phyloP scores from a whole-genome alignment of 1,140 invertebrate species.

The Oncopodura yosiiana region DNA sequence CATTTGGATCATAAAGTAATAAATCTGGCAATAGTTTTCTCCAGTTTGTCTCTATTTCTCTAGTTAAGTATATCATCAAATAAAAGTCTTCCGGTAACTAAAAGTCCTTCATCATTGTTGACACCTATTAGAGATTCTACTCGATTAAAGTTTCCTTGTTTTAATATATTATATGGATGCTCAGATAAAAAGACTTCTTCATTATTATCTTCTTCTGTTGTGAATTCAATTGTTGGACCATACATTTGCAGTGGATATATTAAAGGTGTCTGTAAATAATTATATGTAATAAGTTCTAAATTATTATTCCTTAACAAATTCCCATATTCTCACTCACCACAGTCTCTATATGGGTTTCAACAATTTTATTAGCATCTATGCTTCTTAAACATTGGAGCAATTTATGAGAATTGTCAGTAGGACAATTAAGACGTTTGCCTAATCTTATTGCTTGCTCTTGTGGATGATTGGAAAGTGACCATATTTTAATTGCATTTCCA shows the following conservation, averaged over 20 bases:
- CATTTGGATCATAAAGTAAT: constrained; percentile 6
- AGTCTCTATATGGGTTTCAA: constrained; percentile 9
- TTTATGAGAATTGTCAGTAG: constrained; percentile 50
- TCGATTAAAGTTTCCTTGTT: constrained; percentile 8
- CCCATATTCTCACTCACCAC: background rate
- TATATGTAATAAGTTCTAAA: background rate
- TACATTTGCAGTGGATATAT: constrained; percentile 8
- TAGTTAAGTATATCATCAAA: no score
- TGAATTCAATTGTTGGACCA: constrained; percentile 13
- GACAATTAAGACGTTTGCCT: constrained; percentile 44
- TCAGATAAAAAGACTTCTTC: constrained; percentile 13
- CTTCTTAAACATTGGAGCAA: constrained; percentile 37
- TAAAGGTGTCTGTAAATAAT: constrained; percentile 4
- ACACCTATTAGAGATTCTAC: background rate
- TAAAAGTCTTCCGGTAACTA: constrained; percentile 10
- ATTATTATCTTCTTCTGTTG: background rate
- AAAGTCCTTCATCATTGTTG: constrained; percentile 10
- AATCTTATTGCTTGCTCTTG: constrained; percentile 51
- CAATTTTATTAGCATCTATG: constrained; percentile 5
- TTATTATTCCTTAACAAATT: background rate
- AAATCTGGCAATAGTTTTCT: constrained; percentile 6
- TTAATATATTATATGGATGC: constrained; percentile 6
- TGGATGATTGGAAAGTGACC: constrained; percentile 57
- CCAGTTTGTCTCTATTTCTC: constrained; percentile 22
- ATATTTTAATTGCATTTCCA: constrained; percentile 57